Conservation (phyloP, 2,113 vertebrate genomes). For the Platanista minor region DNA sequence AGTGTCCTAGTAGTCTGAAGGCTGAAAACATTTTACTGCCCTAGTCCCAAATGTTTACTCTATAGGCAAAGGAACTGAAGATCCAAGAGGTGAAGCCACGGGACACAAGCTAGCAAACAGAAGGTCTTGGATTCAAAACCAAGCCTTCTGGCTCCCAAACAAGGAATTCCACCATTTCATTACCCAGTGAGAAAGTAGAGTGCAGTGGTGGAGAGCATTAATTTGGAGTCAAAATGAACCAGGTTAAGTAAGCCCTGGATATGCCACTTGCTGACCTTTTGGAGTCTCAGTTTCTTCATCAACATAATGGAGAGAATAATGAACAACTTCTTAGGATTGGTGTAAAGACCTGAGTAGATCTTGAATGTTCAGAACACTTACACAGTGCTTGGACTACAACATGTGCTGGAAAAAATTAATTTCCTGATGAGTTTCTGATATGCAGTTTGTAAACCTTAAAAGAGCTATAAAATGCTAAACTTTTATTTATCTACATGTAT, state of each 20-base stretch:
- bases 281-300: neutral
- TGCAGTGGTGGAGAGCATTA: neutral
- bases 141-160: neutral
- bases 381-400: neutral
- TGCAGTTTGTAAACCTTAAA: neutral
- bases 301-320: neutral
- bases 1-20: neutral
- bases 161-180: neutral
- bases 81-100: neutral
- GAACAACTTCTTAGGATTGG: neutral
- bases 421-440: neutral
- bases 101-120: neutral
- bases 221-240: neutral
- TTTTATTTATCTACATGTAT: neutral
- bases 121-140: neutral
- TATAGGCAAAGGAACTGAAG: neutral
- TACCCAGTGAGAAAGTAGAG: neutral
- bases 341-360: neutral
- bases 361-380: neutral
- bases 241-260: neutral
- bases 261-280: neutral
- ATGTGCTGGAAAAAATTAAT: neutral
- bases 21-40: neutral
- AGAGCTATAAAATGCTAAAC: neutral
- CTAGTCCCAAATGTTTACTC: neutral